These are phyloP conservation scores for Willowsia nigromaculata DNA, from an alignment of 2,888 invertebrate genomes.

Conservation along the genomic window DNA sequence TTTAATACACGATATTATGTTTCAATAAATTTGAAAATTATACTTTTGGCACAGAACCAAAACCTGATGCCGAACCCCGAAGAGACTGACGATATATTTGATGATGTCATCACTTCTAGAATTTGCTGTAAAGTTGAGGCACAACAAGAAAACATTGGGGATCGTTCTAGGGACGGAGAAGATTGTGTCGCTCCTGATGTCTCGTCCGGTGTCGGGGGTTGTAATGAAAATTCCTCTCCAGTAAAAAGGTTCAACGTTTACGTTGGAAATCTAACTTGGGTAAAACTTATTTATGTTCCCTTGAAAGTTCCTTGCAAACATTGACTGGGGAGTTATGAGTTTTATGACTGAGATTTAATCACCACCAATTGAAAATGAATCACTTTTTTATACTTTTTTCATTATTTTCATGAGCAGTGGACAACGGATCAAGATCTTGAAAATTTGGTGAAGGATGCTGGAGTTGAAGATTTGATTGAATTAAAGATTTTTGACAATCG, in stretches of 20 bases:
- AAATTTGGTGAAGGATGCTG: constrained; percentile 91
- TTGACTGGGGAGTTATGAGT: no score
- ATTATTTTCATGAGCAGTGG: no score
- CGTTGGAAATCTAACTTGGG: constrained; percentile 99
- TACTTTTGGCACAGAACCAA: no score
- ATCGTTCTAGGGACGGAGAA: neutral
- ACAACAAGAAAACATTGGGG: neutral
- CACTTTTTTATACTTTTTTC: no score
- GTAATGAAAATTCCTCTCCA: neutral
- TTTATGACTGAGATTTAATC: no score
- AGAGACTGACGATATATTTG: neutral
- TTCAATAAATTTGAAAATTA: no score
- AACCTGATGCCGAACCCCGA: neutral
- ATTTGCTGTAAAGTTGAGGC: neutral
- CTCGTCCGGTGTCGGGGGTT: neutral
- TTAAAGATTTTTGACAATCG: constrained; percentile 99
- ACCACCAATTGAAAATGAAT: no score
- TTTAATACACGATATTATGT: no score
- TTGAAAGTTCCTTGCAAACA: no score
- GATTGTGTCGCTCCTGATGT: neutral
- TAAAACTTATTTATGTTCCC: no score
- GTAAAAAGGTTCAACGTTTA: constrained; percentile 83
- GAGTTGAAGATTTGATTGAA: constrained; percentile 95
- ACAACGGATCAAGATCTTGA: constrained; percentile 97
- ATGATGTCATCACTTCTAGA: neutral